Conservation (phyloP, 1,140 invertebrate genomes). For the Branchinecta lynchi region DNA sequence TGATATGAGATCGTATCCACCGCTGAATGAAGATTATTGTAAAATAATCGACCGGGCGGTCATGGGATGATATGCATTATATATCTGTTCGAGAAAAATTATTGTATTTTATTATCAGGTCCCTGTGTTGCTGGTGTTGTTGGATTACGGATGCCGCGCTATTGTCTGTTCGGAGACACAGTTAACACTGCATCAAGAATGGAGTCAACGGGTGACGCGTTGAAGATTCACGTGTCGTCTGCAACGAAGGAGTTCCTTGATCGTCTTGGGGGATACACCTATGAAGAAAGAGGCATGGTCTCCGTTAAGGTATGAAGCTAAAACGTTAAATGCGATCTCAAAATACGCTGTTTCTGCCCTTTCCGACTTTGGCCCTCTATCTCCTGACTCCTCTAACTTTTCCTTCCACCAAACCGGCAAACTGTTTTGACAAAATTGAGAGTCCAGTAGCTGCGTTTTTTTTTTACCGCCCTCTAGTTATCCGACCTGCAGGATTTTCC, state of each 20-base stretch:
- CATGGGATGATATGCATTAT: too few relatives aligned
- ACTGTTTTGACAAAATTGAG: too few relatives aligned
- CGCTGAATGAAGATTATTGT: neutral
- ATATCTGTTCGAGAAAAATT: too few relatives aligned
- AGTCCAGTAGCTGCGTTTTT: too few relatives aligned
- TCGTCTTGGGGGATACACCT: slow-evolving; percentile 47
- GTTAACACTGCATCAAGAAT: slow-evolving; percentile 50
- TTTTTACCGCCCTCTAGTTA: too few relatives aligned
- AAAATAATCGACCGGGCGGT: neutral
- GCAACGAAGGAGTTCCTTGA: slow-evolving; percentile 46
- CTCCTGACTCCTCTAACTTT: too few relatives aligned
- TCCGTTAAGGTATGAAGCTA: slow-evolving; percentile 47
- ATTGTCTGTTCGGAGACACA: slow-evolving; percentile 51
- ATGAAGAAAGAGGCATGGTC: slow-evolving; percentile 48
- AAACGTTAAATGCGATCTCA: too few relatives aligned
- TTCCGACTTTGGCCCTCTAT: too few relatives aligned
- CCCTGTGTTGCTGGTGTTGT: slow-evolving; percentile 68
- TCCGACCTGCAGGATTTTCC: too few relatives aligned
- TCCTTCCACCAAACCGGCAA: too few relatives aligned
- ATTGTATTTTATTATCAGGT: slow-evolving; percentile 32
- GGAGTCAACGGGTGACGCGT: slow-evolving; percentile 50
- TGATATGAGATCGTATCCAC: too few relatives aligned
- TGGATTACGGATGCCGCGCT: slow-evolving; percentile 52
- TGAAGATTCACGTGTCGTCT: slow-evolving; percentile 54
- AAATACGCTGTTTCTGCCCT: too few relatives aligned